Evolutionary conservation across 2,797 vertebrate species (phyloP).

Genomic region (Aplochiton taeniatus): DNA sequence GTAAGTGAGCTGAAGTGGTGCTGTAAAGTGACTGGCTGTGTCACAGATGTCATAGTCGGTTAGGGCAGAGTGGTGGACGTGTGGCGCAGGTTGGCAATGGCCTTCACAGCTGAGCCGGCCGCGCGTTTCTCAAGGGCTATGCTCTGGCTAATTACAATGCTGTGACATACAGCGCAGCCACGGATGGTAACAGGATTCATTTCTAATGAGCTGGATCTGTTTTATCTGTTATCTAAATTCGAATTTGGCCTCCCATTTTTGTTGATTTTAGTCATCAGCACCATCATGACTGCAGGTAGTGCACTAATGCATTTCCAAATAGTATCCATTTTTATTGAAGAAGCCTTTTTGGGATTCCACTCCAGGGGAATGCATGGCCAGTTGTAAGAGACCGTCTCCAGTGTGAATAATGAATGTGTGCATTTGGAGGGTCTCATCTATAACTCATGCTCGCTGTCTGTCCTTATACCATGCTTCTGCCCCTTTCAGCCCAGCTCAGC

Average conservation of each 20-base stretch:
- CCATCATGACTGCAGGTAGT: neutral
- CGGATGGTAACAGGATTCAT: neutral
- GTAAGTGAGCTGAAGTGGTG: constrained; percentile 31
- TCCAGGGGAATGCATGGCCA: neutral
- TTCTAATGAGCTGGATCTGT: neutral
- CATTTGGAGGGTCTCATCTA: constrained; percentile 16
- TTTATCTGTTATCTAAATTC: neutral
- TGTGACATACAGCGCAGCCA: neutral
- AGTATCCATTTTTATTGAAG: neutral
- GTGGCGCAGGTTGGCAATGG: neutral
- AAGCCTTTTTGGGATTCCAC: neutral
- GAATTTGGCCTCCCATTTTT: neutral
- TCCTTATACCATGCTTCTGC: neutral
- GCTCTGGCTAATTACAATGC: too few relatives aligned
- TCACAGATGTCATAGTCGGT: constrained; percentile 37
- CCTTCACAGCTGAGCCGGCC: neutral
- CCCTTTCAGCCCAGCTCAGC: neutral
- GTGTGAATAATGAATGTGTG: constrained; percentile 11
- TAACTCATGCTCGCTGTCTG: constrained; percentile 7
- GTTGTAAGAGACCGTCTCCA: constrained; percentile 6
- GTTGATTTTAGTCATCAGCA: neutral
- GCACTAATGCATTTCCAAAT: neutral
- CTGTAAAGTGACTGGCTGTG: constrained; percentile 37
- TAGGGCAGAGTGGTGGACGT: constrained; percentile 14
- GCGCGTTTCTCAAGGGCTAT: too few relatives aligned